Percentiles rank a stretch among this genome's conserved stretches.
Evolutionary conservation across 2,113 vertebrate genomes (phyloP).

Genomic region (Burhinus oedicnemus): DNA sequence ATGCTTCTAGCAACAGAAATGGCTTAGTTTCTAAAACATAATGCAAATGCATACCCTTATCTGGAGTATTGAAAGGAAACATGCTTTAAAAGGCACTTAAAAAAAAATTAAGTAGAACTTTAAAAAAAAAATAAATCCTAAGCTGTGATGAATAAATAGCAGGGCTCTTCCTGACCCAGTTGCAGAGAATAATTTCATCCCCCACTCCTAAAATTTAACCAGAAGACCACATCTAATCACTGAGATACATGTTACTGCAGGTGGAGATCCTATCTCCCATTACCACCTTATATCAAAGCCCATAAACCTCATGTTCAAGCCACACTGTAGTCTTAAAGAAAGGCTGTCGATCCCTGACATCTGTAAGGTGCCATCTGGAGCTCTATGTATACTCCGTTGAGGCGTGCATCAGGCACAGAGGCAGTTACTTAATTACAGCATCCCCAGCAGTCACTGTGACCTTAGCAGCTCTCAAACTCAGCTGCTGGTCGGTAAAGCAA

Average conservation of each 20-base stretch:
- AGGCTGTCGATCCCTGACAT: slow-evolving; percentile 41
- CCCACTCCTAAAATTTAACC: background rate
- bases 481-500: background rate
- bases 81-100: background rate
- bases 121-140: background rate
- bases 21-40: background rate
- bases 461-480: background rate
- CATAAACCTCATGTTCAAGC: background rate
- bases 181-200: background rate
- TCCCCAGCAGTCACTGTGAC: background rate
- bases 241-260: background rate
- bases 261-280: background rate
- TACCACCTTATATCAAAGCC: background rate
- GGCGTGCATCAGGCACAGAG: slow-evolving; percentile 41
- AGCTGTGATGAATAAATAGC: background rate
- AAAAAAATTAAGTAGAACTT: background rate
- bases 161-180: background rate
- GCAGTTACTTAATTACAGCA: slow-evolving; percentile 34
- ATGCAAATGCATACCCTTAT: background rate
- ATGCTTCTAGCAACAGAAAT: background rate
- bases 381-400: slow-evolving; percentile 45
- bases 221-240: background rate
- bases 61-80: background rate
- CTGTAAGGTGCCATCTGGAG: slow-evolving; percentile 57
- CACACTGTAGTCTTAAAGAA: background rate